Conservation (phyloP, 2,797 vertebrate species). For the Sebastes matsubarae region DNA sequence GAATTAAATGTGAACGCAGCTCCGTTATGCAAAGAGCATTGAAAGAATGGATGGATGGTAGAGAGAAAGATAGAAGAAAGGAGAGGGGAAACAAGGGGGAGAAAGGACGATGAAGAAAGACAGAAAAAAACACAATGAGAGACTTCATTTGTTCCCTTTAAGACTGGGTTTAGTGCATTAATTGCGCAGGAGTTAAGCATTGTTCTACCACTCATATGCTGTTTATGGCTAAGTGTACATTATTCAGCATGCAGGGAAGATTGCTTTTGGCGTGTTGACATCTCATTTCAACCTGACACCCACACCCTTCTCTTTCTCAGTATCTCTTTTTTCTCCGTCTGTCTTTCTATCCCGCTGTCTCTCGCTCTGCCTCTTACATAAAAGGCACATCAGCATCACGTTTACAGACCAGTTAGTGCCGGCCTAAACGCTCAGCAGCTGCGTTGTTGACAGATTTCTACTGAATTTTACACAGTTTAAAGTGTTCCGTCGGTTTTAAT, state of each 20-base stretch:
- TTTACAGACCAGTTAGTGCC: constrained; percentile 56
- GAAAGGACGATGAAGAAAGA: constrained; percentile 12
- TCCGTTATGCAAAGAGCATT: constrained; percentile 58
- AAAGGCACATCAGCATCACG: constrained; percentile 64
- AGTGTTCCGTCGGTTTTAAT: not conserved
- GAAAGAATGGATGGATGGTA: constrained; percentile 41
- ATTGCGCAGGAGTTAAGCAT: constrained; percentile 45
- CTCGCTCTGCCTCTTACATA: constrained; percentile 73
- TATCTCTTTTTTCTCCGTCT: constrained; percentile 52
- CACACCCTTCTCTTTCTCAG: constrained; percentile 69
- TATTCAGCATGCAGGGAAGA: constrained; percentile 65
- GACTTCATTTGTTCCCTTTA: constrained; percentile 49
- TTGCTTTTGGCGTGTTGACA: constrained; percentile 78
- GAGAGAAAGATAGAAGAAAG: constrained; percentile 32
- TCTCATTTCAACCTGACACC: constrained; percentile 80
- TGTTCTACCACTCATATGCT: constrained; percentile 28
- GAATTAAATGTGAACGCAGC: constrained; percentile 75
- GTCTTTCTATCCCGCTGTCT: constrained; percentile 19
- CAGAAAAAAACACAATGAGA: constrained; percentile 34
- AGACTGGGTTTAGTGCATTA: constrained; percentile 51
- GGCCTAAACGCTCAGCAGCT: constrained; percentile 42
- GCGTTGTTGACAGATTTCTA: constrained; percentile 45
- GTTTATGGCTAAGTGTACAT: constrained; percentile 51
- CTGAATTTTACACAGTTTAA: constrained; percentile 8
- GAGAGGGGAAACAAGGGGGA: constrained; percentile 9